These are phyloP conservation scores for Sitobion miscanthi DNA, from an alignment of 1,140 invertebrate genomes.

Conservation along the genomic window DNA sequence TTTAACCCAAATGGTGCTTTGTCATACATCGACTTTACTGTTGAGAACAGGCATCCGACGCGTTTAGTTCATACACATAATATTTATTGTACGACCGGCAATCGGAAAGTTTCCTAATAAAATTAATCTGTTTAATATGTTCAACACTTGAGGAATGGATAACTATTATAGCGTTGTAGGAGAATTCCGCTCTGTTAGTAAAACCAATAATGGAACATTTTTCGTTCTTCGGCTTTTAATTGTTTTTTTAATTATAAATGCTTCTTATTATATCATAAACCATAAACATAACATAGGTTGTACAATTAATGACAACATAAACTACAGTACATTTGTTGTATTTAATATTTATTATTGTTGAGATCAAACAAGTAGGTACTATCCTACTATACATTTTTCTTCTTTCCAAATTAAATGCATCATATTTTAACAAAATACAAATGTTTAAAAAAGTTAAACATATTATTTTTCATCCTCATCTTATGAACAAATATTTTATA, in stretches of 20 bases:
- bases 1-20: neutral
- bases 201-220: neutral
- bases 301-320: too few species aligned
- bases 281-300: too few species aligned
- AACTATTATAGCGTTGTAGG: neutral
- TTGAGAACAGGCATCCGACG: neutral
- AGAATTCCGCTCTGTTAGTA: neutral
- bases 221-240: neutral
- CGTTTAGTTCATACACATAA: neutral
- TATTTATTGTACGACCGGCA: neutral
- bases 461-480: too few species aligned
- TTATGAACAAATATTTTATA: too few species aligned
- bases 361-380: too few species aligned
- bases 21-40: neutral
- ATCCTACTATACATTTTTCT: too few species aligned
- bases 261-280: neutral
- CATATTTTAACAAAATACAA: too few species aligned
- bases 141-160: neutral
- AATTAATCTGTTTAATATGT: neutral
- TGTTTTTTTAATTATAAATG: neutral
- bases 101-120: neutral
- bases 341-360: too few species aligned
- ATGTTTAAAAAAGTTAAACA: too few species aligned
- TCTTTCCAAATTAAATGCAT: too few species aligned
- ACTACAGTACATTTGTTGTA: too few species aligned